phyloP scores from a whole-genome alignment of 1,140 invertebrate species.

The Spodoptera frugiperda region DNA sequence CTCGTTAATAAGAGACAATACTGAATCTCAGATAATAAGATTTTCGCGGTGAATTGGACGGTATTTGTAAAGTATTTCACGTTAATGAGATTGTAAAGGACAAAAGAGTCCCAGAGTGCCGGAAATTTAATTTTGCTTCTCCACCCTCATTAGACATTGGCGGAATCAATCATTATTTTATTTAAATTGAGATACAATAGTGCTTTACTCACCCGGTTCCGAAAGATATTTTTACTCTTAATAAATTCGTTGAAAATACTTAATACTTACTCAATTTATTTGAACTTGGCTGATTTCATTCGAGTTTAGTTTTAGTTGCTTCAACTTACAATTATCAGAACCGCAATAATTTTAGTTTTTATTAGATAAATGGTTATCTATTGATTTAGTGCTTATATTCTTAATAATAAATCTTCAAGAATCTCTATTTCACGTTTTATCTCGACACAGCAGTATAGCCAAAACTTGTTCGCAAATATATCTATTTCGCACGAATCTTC shows the following conservation, averaged over 20 bases:
- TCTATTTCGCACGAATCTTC: slow-evolving; percentile 10
- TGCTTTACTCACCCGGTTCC: background rate
- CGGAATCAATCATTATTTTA: slow-evolving; percentile 55
- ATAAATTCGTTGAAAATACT: background rate
- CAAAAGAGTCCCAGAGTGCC: slow-evolving; percentile 62
- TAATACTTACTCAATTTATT: background rate
- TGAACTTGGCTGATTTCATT: background rate
- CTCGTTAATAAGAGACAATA: slow-evolving; percentile 49
- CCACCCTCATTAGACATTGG: slow-evolving; percentile 57
- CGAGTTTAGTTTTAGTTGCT: slow-evolving; percentile 7
- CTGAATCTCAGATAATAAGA: slow-evolving; percentile 61
- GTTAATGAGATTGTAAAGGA: slow-evolving; percentile 68
- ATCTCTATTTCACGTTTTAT: slow-evolving; percentile 23
- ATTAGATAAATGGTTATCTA: slow-evolving; percentile 37
- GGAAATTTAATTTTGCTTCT: slow-evolving; percentile 64
- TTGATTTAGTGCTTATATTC: slow-evolving; percentile 39
- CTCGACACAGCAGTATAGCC: slow-evolving; percentile 4
- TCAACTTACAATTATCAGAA: slow-evolving; percentile 33
- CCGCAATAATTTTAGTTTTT: slow-evolving; percentile 40
- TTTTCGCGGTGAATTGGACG: slow-evolving; percentile 58
- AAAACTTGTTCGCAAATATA: background rate
- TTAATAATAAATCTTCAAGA: slow-evolving; percentile 36
- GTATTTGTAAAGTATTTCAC: slow-evolving; percentile 63
- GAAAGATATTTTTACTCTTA: background rate
- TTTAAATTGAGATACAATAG: slow-evolving; percentile 8